Conservation (phyloP, 1,140 invertebrate genomes). For the Pseudomyrmex sp. region DNA sequence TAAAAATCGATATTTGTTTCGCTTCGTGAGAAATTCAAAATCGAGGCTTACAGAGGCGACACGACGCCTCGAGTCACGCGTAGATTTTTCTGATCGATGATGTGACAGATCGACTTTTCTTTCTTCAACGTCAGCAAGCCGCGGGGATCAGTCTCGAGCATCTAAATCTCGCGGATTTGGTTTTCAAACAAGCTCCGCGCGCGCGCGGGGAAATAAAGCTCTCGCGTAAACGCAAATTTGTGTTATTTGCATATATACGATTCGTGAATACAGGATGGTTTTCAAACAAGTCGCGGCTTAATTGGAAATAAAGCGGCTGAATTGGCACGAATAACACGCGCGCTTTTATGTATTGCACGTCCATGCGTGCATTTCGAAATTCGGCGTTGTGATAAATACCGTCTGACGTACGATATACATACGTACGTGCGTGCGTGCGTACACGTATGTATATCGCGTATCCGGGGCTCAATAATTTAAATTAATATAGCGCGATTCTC, state of each 20-base stretch:
- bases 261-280: neutral
- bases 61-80: neutral
- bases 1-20: neutral
- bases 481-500: conserved; percentile 10
- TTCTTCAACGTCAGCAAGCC: conserved; percentile 32
- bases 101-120: no score
- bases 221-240: conserved; percentile 30
- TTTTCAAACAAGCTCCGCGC: conserved; percentile 39
- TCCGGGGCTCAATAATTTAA: conserved; percentile 29
- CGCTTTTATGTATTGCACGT: conserved; percentile 45
- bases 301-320: conserved; percentile 50
- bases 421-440: no score
- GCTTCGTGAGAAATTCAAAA: neutral
- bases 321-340: conserved; percentile 27
- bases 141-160: conserved; percentile 15
- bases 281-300: conserved; percentile 38
- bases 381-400: conserved; percentile 16
- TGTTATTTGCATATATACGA: conserved; percentile 46
- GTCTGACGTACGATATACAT: no score
- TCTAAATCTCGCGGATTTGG: conserved; percentile 52
- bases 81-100: neutral
- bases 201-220: conserved; percentile 4
- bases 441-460: neutral
- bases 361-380: neutral
- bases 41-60: neutral